Base-by-base conservation (phyloP, 2,797 vertebrate genomes). In the Pantherophis vulpinus region DNA sequence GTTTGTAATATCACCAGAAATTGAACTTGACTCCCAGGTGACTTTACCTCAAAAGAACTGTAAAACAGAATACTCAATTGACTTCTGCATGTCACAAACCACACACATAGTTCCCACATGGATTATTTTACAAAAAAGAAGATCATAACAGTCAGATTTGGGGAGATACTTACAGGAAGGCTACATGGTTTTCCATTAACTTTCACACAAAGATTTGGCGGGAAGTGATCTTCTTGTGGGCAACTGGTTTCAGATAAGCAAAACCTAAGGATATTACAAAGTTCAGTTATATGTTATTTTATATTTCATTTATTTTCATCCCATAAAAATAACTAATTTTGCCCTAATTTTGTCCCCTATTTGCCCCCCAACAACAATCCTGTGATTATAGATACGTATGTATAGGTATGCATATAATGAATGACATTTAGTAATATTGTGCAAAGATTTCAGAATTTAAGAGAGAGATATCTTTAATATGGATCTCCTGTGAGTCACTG, bases 221-320 rank as follows among this genome's bases (percentile, higher is more conserved):
- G 99, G 94, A 99, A 99, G 97, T 99, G 99, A 98, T 99, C 99
- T 98, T 99, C 99, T 98, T 99, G 99, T 95, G 99, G 99, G 98
- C 99, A 99, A 97, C 99, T 99, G 20, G 99, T 99, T 98, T 99
- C 99, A 94, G 99, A 99, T 97, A 99, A 98, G 98, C 99, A 99
- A 98, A 99, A 99, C 98, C 99, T 99, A 94, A 95, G 96, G 91
- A 95, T 94, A 95, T 92, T 86, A 96, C 87, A 47, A 96, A 89
- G 6, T 95, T 94, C 37, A 95, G 91, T 95, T 94, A 97, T 0
- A 61, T 94, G 94, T 94, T 93, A 60, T 86, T 93, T 14, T 0
- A 60, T 86, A 18, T 0, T 25, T 93, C 87, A 86, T 66, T 66
- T 66, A 86, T 70, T 32, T 74, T 37, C 32, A 18, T 37, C 70